Percentiles rank a stretch among this genome's conserved stretches.
Conservation (phyloP, 2,797 vertebrate genomes). For the Podarcis lilfordi region DNA sequence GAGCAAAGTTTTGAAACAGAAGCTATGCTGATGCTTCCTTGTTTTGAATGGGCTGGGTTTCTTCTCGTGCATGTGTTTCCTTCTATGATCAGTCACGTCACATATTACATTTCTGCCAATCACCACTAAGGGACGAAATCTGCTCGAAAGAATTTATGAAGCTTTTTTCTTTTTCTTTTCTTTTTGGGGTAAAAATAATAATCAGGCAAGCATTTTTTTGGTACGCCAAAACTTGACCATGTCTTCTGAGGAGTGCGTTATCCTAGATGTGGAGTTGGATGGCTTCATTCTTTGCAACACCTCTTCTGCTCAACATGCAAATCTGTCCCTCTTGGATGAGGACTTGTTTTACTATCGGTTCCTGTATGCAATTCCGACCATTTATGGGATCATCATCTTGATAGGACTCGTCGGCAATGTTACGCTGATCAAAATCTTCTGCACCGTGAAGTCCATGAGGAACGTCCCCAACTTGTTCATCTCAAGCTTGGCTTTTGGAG, state of each 20-base stretch:
- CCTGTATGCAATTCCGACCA: slow-evolving; percentile 84
- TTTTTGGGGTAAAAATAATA: background rate
- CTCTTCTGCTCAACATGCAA: slow-evolving; percentile 71
- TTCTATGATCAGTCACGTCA: slow-evolving; percentile 30
- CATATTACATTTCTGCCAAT: slow-evolving; percentile 24
- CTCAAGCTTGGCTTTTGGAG: slow-evolving; percentile 93
- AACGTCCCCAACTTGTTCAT: slow-evolving; percentile 95
- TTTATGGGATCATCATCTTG: slow-evolving; percentile 89
- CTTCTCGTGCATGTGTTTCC: slow-evolving; percentile 26
- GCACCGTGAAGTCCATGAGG: slow-evolving; percentile 89
- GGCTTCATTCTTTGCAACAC: slow-evolving; percentile 70
- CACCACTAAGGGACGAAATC: slow-evolving; percentile 32
- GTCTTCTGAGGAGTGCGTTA: slow-evolving; percentile 76
- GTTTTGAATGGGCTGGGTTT: slow-evolving; percentile 20
- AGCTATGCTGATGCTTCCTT: slow-evolving; percentile 2
- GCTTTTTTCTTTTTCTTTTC: slow-evolving; percentile 14
- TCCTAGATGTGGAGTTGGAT: slow-evolving; percentile 71
- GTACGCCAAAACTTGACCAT: slow-evolving; percentile 65
- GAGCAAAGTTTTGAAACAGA: slow-evolving; percentile 45
- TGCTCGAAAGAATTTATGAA: slow-evolving; percentile 3
- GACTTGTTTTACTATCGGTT: slow-evolving; percentile 83
- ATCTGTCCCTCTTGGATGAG: slow-evolving; percentile 59
- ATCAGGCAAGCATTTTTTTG: slow-evolving; percentile 15
- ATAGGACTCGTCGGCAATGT: slow-evolving; percentile 92
- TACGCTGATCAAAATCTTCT: slow-evolving; percentile 94